Conservation (phyloP, 2,797 vertebrate species). For the Calcarius lapponicus region DNA sequence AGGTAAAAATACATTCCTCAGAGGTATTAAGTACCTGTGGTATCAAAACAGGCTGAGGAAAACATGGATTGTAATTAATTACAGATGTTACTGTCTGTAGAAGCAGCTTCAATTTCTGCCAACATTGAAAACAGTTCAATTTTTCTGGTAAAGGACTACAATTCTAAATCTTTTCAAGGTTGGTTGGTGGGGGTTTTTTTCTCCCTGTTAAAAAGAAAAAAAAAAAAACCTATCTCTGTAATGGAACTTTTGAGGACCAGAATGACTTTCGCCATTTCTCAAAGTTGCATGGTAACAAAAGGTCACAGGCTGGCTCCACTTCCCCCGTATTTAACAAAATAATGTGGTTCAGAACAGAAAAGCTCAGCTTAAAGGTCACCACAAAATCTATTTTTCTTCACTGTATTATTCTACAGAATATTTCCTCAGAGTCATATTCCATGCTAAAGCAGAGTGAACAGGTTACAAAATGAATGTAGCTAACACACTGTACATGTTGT, state of each 20-base stretch:
- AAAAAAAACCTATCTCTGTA: not conserved
- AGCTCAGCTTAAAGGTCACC: constrained; percentile 75
- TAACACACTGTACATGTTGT: not conserved
- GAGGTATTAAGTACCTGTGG: not conserved
- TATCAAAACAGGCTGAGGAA: not conserved
- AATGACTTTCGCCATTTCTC: constrained; percentile 64
- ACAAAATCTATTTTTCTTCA: constrained; percentile 64
- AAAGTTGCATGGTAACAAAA: constrained; percentile 69
- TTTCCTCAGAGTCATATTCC: constrained; percentile 54
- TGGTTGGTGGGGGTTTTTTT: fast-evolving
- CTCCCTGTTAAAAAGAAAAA: not conserved
- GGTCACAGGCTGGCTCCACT: constrained; percentile 62
- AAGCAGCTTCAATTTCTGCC: not conserved
- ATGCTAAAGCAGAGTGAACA: not conserved
- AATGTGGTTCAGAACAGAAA: constrained; percentile 66
- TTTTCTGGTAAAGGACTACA: not conserved
- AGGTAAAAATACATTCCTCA: not conserved
- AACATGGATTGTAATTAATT: not conserved
- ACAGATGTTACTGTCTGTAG: not conserved
- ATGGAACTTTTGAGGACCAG: constrained; percentile 56
- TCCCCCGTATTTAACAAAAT: constrained; percentile 67
- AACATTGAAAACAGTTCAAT: not conserved
- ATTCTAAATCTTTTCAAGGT: not conserved
- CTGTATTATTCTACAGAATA: constrained; percentile 60
- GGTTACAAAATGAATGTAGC: constrained; percentile 8